phyloP scores from a whole-genome alignment of 2,888 invertebrate genomes.

The Himalopsyche anomala region DNA sequence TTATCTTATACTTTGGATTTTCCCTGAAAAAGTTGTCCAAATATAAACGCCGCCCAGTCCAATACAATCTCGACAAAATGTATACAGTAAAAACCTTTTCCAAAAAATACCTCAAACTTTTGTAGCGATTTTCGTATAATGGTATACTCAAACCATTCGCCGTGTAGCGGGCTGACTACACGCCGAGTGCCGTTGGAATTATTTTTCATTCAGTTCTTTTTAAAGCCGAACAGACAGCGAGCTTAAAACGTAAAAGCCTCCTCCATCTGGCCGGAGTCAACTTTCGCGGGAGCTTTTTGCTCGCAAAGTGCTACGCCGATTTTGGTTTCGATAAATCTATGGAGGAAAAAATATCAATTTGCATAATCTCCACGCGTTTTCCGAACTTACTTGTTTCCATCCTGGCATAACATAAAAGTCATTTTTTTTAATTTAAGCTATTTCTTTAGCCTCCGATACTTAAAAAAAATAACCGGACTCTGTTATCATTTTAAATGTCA shows the following conservation, averaged over 20 bases:
- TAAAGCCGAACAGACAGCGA: conserved; percentile 40
- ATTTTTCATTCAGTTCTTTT: conserved; percentile 42
- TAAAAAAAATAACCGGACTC: neutral
- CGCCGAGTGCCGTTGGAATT: neutral
- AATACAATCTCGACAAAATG: no score
- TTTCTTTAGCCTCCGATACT: neutral
- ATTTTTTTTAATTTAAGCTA: neutral
- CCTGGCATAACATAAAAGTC: neutral
- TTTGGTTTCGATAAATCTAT: conserved; percentile 41
- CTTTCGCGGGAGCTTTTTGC: conserved; percentile 25
- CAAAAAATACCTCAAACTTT: neutral
- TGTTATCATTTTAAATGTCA: conserved; percentile 42
- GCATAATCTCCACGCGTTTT: conserved; percentile 32
- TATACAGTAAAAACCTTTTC: no score
- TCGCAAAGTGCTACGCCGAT: conserved; percentile 32
- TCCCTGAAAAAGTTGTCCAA: no score
- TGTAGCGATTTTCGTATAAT: neutral
- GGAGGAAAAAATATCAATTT: conserved; percentile 39
- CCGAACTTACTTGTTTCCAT: neutral
- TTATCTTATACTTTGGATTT: no score
- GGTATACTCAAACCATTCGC: conserved; percentile 4
- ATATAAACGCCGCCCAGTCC: no score
- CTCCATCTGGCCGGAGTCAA: conserved; percentile 32
- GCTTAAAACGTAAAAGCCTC: conserved; percentile 40
- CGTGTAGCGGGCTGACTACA: neutral